These are phyloP conservation scores for Caiman crocodilus DNA, from an alignment of 2,797 vertebrate species.

Conservation along the genomic window DNA sequence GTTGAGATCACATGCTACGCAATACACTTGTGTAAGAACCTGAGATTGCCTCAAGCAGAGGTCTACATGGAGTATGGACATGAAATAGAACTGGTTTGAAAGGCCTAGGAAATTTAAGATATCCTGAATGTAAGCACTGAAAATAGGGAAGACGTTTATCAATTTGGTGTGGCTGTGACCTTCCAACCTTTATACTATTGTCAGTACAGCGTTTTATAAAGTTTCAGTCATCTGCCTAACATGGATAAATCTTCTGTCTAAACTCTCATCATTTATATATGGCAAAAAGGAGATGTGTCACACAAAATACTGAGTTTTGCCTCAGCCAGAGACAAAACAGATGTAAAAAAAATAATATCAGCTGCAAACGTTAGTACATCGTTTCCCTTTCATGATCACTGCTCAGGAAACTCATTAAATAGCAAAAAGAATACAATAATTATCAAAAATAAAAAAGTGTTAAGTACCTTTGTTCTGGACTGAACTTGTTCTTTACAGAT, in stretches of 20 bases:
- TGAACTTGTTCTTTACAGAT: conserved; percentile 99
- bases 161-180: not conserved
- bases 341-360: not conserved
- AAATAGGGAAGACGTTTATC: not conserved
- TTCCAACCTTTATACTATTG: not conserved
- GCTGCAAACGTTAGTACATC: not conserved
- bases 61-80: not conserved
- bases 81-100: not conserved
- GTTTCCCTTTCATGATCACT: not conserved
- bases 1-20: not conserved
- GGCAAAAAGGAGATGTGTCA: not conserved
- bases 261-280: not conserved
- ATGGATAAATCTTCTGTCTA: not conserved
- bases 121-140: not conserved
- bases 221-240: not conserved
- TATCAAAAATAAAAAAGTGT: not conserved
- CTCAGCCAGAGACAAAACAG: not conserved
- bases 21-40: not conserved
- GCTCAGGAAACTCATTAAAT: not conserved
- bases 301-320: not conserved
- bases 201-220: not conserved
- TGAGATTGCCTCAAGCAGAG: not conserved
- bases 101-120: not conserved
- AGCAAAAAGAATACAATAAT: not conserved
- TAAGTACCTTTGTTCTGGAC: conserved; percentile 95